Evolutionary conservation across 2,888 invertebrate species (phyloP).

Genomic region (Corbicula japonica): DNA sequence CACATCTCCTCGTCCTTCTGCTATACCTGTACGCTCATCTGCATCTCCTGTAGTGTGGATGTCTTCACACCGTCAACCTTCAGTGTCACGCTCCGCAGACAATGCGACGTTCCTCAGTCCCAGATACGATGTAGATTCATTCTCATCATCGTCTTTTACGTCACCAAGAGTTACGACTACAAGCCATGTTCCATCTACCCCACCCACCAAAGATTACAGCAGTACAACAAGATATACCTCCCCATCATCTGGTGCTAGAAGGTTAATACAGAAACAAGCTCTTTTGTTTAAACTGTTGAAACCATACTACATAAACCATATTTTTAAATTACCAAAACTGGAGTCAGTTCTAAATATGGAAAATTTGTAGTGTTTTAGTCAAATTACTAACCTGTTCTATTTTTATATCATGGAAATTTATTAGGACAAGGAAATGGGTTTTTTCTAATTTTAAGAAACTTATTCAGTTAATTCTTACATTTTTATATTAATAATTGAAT

Average conservation of each 20-base stretch:
- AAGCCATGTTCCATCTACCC: conserved; percentile 64
- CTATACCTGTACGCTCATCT: conserved; percentile 29
- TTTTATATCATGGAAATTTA: too few relatives aligned
- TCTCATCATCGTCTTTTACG: conserved; percentile 53
- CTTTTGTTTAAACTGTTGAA: too few relatives aligned
- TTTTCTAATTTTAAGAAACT: too few relatives aligned
- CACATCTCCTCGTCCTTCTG: conserved; percentile 36
- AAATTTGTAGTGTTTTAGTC: too few relatives aligned
- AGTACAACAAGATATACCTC: conserved; percentile 58
- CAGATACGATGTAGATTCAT: conserved; percentile 27
- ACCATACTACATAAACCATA: too few relatives aligned
- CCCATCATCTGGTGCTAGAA: conserved; percentile 73
- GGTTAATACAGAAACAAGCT: too few relatives aligned
- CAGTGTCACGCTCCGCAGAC: conserved; percentile 41
- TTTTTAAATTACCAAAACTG: too few relatives aligned
- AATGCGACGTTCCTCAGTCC: conserved; percentile 27
- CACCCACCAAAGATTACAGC: conserved; percentile 75
- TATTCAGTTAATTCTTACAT: too few relatives aligned
- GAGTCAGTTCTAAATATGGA: too few relatives aligned
- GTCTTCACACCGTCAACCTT: conserved; percentile 35
- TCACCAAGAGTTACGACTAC: conserved; percentile 24
- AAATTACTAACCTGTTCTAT: too few relatives aligned
- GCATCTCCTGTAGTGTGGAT: conserved; percentile 39
- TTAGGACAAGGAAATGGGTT: too few relatives aligned
- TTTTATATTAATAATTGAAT: too few relatives aligned